phyloP scores from a whole-genome alignment of 2,113 vertebrate genomes.

The Megalops atlanticus region DNA sequence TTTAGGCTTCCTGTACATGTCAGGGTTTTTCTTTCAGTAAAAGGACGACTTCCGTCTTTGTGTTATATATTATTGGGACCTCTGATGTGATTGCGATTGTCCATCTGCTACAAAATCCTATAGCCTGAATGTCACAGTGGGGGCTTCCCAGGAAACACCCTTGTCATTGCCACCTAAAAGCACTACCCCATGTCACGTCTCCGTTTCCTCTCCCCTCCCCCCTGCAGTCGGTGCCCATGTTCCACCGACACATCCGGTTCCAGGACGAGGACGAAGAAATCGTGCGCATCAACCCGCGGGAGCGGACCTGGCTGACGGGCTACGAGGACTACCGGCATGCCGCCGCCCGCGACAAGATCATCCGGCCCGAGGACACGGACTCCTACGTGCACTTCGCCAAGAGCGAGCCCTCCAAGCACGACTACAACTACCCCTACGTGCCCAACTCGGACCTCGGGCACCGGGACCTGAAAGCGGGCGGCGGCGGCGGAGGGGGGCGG shows the following conservation, averaged over 20 bases:
- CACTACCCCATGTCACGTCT: background rate
- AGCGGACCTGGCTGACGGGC: conserved; percentile 88
- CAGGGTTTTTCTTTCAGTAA: no score
- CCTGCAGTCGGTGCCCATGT: conserved; percentile 68
- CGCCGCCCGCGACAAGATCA: conserved; percentile 71
- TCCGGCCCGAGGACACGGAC: conserved; percentile 70
- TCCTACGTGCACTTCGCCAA: conserved; percentile 88
- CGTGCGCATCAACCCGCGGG: conserved; percentile 87
- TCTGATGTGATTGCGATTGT: no score
- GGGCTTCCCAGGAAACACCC: no score
- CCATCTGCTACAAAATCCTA: no score
- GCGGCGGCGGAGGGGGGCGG: conserved; percentile 34
- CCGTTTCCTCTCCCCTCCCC: background rate
- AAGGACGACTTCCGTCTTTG: no score
- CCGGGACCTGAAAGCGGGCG: conserved; percentile 76
- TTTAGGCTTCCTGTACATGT: no score
- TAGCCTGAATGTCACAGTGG: no score
- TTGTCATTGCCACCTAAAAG: background rate
- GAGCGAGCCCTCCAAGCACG: conserved; percentile 81
- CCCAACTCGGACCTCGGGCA: conserved; percentile 74
- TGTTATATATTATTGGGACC: no score
- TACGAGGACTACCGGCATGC: conserved; percentile 93
- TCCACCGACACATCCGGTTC: conserved; percentile 83
- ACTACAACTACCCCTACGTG: conserved; percentile 85
- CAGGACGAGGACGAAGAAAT: conserved; percentile 89